Base-by-base conservation (phyloP, 2,888 invertebrate genomes). In the Caenorhabditis plicata region DNA sequence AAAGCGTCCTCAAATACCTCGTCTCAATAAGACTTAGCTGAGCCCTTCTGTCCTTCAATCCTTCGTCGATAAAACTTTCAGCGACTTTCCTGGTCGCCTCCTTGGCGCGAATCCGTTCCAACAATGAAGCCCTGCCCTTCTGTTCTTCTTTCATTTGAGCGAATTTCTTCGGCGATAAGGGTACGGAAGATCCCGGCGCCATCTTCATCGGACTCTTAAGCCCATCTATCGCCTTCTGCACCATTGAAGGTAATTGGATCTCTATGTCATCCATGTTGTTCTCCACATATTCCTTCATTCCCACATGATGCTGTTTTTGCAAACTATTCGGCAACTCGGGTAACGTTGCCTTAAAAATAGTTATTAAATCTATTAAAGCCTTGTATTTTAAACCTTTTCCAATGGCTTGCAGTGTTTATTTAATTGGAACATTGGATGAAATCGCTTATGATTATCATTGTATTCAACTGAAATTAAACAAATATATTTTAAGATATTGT, bases 131-230 rank as follows among this genome's bases (percentile, higher is more conserved):
- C n/a, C 22, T 36, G 33, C 61, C 61, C 17, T 33, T 41, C 39
- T 63, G 46, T 23, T 53, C 43, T 8, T 29, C 33, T 20, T 63
- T 36, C 62, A 50, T 53, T 36, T 56, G 53, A 11, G 47, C 40
- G 27, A 63, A 63, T 41, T 63, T 63, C 13, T 52, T 53, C 26
- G 62, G 62, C 1, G 62, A 63, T 1, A 57, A 1, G 15, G 62
- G 62, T 8, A 63, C 50, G 9, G 52, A 33, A 17, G 44, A 17
- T 25, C 52, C 58, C 9, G 47, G 48, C 4, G 42, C 32, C 4
- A 38, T 2, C 43, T 62, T 62, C n/a, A 20, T 3, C 1, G 62
- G 62, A 20, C 51, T 52, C 31, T 49, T 55, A 31, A 62, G 27
- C 20, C 56, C 62, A 15, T 39, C 23, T 5, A 48, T 13, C 2